These are phyloP conservation scores for Drosophila ezoana DNA, from an alignment of 2,888 invertebrate genomes.

Conservation along the genomic window DNA sequence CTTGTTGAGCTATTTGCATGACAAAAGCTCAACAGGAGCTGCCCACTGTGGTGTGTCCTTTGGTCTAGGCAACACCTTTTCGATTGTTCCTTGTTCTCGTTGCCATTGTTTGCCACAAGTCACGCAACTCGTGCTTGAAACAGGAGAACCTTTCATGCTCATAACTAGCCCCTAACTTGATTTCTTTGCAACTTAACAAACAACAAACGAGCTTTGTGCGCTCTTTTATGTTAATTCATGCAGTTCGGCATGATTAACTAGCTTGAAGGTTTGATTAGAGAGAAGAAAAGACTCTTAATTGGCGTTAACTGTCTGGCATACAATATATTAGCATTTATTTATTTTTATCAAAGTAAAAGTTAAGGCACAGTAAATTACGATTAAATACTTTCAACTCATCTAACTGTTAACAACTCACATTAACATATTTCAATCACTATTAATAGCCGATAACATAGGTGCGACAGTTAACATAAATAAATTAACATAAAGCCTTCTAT, in stretches of 20 bases:
- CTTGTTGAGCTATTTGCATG: conserved; percentile 76
- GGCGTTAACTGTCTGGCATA: conserved; percentile 1
- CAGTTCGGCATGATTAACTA: conserved; percentile 31
- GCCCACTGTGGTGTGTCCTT: conserved; percentile 52
- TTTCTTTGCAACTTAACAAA: conserved; percentile 57
- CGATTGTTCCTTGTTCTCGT: conserved; percentile 39
- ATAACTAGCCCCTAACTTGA: conserved; percentile 57
- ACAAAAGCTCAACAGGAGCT: conserved; percentile 70
- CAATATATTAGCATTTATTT: background rate
- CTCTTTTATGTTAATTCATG: conserved; percentile 50
- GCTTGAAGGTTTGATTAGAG: conserved; percentile 15
- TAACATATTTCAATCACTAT: too few relatives aligned
- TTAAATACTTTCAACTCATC: background rate
- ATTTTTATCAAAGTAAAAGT: conserved; percentile 1
- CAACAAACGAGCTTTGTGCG: conserved; percentile 31
- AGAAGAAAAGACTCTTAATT: conserved; percentile 7
- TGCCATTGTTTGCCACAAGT: conserved; percentile 63
- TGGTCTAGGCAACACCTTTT: conserved; percentile 53
- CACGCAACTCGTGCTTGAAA: conserved; percentile 54
- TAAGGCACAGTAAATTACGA: background rate
- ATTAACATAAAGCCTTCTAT: too few relatives aligned
- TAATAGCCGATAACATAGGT: too few relatives aligned
- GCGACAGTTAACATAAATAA: too few relatives aligned
- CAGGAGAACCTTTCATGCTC: conserved; percentile 44
- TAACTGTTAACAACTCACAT: too few relatives aligned